Conservation (phyloP, 2,797 vertebrate genomes). For the Hippopotamyrus pictus region DNA sequence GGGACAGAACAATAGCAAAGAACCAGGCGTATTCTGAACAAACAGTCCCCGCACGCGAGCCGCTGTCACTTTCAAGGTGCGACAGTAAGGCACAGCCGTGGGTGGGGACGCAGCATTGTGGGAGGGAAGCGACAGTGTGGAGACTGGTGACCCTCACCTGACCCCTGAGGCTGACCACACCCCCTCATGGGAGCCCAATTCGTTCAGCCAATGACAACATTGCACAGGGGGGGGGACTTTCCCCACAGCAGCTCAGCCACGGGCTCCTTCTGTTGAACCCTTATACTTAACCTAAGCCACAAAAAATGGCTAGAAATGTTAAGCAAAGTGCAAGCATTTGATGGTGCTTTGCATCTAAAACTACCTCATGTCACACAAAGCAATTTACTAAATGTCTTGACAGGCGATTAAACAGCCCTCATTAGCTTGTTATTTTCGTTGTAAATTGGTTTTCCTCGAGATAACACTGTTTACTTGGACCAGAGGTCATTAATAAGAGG, state of each 20-base stretch:
- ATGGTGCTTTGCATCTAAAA: neutral
- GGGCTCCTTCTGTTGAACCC: neutral
- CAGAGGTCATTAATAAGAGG: neutral
- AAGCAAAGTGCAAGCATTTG: neutral
- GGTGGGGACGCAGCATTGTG: neutral
- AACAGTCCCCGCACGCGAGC: slow-evolving; percentile 19
- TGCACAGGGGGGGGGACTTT: neutral
- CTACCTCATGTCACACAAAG: neutral
- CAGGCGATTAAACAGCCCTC: neutral
- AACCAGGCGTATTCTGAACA: neutral
- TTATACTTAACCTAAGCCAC: neutral
- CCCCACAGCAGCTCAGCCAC: neutral
- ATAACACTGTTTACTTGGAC: neutral
- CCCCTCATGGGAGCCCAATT: neutral
- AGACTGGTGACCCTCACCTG: slow-evolving; percentile 4
- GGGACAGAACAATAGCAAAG: neutral
- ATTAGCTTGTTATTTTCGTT: neutral
- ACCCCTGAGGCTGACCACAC: neutral
- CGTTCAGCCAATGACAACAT: neutral
- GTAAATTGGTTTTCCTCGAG: neutral
- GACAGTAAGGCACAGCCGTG: neutral
- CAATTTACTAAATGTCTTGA: neutral
- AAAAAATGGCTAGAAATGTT: neutral
- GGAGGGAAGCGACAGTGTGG: neutral
- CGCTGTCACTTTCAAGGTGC: neutral